A percentile compares a stretch with the other conserved stretches of the same genome.
These are phyloP conservation scores for Hermaeophaga mercurialis DNA, from an alignment of 2,888 invertebrate genomes.

Conservation along the genomic window DNA sequence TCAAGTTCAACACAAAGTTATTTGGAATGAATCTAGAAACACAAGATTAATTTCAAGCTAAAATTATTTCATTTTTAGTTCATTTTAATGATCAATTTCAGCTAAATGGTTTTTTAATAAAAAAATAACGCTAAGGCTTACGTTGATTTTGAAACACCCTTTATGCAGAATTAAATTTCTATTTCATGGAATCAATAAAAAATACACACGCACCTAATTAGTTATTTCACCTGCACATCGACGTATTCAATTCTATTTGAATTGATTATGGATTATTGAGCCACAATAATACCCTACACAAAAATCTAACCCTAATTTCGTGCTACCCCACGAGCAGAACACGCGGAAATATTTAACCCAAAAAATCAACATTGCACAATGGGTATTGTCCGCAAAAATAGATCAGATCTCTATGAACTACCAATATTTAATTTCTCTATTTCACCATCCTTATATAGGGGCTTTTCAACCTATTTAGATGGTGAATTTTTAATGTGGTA, in stretches of 20 bases:
- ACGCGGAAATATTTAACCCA: constrained; percentile 51
- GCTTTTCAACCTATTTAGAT: background rate
- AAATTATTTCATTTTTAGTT: no score
- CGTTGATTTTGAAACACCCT: no score
- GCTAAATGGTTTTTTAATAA: no score
- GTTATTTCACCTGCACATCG: background rate
- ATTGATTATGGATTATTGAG: constrained; percentile 25
- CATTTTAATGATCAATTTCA: no score
- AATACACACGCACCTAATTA: no score
- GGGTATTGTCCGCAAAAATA: constrained; percentile 47
- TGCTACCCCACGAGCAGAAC: constrained; percentile 41
- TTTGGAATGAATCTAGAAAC: no score
- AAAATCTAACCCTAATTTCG: constrained; percentile 21
- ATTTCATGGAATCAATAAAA: no score
- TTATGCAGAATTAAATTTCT: no score
- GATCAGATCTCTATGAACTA: constrained; percentile 37
- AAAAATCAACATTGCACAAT: constrained; percentile 44
- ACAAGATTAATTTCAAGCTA: no score
- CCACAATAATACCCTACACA: constrained; percentile 21
- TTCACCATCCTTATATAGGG: background rate
- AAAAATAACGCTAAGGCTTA: no score
- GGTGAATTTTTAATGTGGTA: constrained; percentile 24
- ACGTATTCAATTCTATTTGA: background rate
- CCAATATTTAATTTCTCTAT: constrained; percentile 22
- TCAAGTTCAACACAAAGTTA: no score